These are phyloP conservation scores for Trachurus trachurus DNA, from an alignment of 2,797 vertebrate species.

Conservation along the genomic window DNA sequence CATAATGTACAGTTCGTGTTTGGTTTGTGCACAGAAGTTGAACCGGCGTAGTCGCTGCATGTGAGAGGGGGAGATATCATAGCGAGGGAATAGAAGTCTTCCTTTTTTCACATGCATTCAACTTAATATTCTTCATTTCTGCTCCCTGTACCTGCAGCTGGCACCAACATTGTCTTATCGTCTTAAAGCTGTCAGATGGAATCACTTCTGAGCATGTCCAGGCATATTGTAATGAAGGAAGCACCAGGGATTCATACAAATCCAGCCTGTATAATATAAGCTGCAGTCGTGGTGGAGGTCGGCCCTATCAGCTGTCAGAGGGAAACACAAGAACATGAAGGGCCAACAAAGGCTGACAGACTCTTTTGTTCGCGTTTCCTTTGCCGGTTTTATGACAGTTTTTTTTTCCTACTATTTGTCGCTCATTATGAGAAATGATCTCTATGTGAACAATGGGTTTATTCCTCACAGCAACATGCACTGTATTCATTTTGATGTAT, in stretches of 20 bases:
- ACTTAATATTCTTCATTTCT: constrained; percentile 36
- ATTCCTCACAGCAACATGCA: constrained; percentile 8
- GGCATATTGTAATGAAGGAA: constrained; percentile 33
- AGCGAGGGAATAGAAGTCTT: constrained; percentile 16
- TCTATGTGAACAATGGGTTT: constrained; percentile 20
- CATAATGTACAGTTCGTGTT: not conserved
- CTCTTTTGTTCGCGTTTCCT: constrained; percentile 24
- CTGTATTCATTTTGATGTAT: constrained; percentile 52
- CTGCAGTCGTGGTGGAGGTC: constrained; percentile 21
- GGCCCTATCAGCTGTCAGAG: constrained; percentile 1
- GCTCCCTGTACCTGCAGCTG: not conserved
- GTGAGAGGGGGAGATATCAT: constrained; percentile 28
- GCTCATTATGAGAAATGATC: constrained; percentile 31
- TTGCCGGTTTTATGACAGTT: constrained; percentile 6
- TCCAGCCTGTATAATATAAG: not conserved
- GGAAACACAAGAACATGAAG: constrained; percentile 10
- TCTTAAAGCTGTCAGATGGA: constrained; percentile 32
- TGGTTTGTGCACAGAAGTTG: constrained; percentile 24
- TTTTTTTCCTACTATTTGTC: constrained; percentile 2
- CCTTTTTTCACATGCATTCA: constrained; percentile 38
- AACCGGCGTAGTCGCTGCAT: constrained; percentile 30
- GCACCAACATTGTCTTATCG: constrained; percentile 20
- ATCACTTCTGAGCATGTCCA: constrained; percentile 27
- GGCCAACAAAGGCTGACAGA: constrained; percentile 3
- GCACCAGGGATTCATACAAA: constrained; percentile 34